phyloP scores from a whole-genome alignment of 2,888 invertebrate species.

The Drosophila niveifrons region DNA sequence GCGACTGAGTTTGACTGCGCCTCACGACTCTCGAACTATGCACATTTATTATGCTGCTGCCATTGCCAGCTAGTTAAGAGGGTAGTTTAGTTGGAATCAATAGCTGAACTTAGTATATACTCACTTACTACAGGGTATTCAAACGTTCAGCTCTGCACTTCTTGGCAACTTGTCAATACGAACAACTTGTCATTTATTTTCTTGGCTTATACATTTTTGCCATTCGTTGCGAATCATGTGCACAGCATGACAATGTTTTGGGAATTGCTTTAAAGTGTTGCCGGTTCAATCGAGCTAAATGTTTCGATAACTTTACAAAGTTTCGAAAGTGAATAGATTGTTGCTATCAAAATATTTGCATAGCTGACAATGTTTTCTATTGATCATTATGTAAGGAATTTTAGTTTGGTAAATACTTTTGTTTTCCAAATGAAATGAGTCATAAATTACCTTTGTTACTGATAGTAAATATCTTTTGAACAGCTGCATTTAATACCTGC shows the following conservation, averaged over 20 bases:
- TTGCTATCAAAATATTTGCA: neutral
- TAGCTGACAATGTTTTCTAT: neutral
- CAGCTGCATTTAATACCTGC: neutral
- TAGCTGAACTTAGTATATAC: neutral
- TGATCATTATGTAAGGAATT: neutral
- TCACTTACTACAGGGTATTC: neutral
- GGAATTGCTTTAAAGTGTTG: neutral
- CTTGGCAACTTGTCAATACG: neutral
- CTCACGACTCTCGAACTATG: slow-evolving; percentile 58
- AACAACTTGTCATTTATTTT: slow-evolving; percentile 1
- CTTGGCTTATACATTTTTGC: neutral
- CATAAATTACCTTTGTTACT: neutral
- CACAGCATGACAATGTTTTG: slow-evolving; percentile 1
- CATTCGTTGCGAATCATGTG: neutral
- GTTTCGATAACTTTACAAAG: neutral
- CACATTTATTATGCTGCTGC: slow-evolving; percentile 45
- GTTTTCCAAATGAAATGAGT: neutral
- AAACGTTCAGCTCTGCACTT: neutral
- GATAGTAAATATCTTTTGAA: neutral
- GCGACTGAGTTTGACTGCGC: slow-evolving; percentile 60
- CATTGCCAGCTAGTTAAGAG: neutral
- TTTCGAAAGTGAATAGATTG: neutral
- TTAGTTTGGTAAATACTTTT: neutral
- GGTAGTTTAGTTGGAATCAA: neutral
- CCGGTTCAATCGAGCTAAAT: neutral